Evolutionary conservation across 30 jellyfish, hydroid and myxozoan genomes (phyloP).

Genomic region (Phacellophora camtschatica): DNA sequence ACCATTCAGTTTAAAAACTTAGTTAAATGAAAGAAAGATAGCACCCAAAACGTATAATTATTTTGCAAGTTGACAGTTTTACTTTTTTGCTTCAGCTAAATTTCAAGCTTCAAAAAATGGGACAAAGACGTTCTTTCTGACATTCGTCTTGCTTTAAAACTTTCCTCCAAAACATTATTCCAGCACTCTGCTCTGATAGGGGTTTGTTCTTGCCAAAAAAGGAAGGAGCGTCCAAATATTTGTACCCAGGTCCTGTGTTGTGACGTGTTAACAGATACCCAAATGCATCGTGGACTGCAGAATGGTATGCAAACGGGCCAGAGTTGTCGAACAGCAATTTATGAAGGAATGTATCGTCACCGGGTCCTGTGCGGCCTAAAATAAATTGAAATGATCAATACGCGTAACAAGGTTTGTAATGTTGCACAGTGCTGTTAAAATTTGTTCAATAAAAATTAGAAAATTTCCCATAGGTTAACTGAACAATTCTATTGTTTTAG

Average conservation of each 20-base stretch:
- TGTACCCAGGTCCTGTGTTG: conserved; percentile 66
- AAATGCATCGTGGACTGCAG: conserved; percentile 72
- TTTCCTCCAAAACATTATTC: conserved; percentile 52
- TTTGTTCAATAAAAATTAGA: no score
- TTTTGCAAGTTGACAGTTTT: no score
- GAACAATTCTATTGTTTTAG: no score
- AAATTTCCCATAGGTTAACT: no score
- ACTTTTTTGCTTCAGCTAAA: no score
- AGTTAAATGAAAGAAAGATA: no score
- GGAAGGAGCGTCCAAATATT: conserved; percentile 47
- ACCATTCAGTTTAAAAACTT: no score
- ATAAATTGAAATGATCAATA: not conserved
- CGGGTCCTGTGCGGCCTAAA: conserved; percentile 76
- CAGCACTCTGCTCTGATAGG: conserved; percentile 57
- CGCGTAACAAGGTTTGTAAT: no score
- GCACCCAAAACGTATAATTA: no score
- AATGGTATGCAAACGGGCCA: conserved; percentile 68
- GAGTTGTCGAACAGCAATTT: conserved; percentile 26
- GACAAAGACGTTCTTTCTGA: no score
- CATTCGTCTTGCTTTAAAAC: conserved; percentile 6
- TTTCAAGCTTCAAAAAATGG: no score
- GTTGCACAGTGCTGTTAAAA: no score
- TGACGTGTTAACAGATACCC: conserved; percentile 33
- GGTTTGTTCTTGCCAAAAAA: conserved; percentile 8
- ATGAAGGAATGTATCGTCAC: conserved; percentile 42